phyloP scores from a whole-genome alignment of 1,140 invertebrate species.

The Brachionus plicatilis region DNA sequence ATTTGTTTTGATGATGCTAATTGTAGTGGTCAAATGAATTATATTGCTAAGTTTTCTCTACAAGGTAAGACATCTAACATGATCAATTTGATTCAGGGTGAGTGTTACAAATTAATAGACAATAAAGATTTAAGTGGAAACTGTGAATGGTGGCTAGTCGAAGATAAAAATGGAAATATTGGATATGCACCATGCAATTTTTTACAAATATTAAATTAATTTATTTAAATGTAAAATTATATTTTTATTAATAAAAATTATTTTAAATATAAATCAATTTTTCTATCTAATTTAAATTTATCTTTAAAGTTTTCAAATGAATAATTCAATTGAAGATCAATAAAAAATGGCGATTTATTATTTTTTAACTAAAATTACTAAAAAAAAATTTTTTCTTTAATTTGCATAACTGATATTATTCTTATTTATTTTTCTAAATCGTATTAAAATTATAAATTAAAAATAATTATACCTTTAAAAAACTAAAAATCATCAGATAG shows the following conservation, averaged over 20 bases:
- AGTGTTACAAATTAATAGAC: not conserved
- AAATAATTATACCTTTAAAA: no score
- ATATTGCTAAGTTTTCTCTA: not conserved
- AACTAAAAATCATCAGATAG: no score
- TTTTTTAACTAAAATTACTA: no score
- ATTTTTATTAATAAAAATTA: not conserved
- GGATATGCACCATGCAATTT: not conserved
- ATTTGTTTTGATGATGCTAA: constrained; percentile 23
- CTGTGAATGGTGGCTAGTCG: constrained; percentile 28
- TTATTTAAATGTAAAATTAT: not conserved
- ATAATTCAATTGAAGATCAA: no score
- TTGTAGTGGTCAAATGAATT: not conserved
- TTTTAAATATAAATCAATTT: no score
- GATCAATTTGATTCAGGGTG: not conserved
- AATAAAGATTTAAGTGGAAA: not conserved
- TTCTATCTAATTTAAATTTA: no score
- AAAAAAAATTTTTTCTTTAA: no score
- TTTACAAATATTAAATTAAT: not conserved
- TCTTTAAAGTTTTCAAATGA: no score
- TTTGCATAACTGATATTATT: no score
- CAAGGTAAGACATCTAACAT: not conserved
- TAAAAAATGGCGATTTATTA: no score
- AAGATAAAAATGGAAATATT: not conserved
- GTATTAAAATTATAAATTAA: no score
- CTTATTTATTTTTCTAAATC: no score